phyloP scores from a whole-genome alignment of 1,140 invertebrate genomes.

The Sycophaga agraensis region DNA sequence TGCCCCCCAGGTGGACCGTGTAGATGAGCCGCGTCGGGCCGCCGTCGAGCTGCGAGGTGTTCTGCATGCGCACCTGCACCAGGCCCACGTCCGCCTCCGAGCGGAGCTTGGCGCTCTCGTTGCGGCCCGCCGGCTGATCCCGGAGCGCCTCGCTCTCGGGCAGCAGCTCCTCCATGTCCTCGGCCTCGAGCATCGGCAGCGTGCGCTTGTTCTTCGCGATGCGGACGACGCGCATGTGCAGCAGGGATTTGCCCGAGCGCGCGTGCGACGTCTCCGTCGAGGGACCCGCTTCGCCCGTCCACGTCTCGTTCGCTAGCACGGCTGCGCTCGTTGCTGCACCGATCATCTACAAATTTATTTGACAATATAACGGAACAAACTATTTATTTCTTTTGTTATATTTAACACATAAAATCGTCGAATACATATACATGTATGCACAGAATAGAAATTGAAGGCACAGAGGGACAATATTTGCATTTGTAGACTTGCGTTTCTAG shows the following conservation, averaged over 20 bases:
- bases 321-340: not conserved
- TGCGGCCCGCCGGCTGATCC: not conserved
- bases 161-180: conserved; percentile 3
- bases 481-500: no score
- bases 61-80: conserved; percentile 55
- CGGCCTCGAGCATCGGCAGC: conserved; percentile 14
- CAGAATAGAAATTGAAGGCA: no score
- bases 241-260: not conserved
- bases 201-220: conserved; percentile 31
- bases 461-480: no score
- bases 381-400: no score
- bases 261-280: not conserved
- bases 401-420: no score
- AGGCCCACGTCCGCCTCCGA: conserved; percentile 34
- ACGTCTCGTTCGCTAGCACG: not conserved
- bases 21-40: conserved; percentile 64
- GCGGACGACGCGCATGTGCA: conserved; percentile 33
- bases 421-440: no score
- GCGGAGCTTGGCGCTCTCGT: conserved; percentile 14
- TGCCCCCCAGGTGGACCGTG: conserved; percentile 73
- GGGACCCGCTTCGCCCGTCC: not conserved
- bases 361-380: no score
- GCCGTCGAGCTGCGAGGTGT: conserved; percentile 41
- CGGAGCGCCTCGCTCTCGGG: not conserved
- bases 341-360: no score